Evolutionary conservation across 2,888 invertebrate genomes (phyloP).

Genomic region (Meta bourneti): DNA sequence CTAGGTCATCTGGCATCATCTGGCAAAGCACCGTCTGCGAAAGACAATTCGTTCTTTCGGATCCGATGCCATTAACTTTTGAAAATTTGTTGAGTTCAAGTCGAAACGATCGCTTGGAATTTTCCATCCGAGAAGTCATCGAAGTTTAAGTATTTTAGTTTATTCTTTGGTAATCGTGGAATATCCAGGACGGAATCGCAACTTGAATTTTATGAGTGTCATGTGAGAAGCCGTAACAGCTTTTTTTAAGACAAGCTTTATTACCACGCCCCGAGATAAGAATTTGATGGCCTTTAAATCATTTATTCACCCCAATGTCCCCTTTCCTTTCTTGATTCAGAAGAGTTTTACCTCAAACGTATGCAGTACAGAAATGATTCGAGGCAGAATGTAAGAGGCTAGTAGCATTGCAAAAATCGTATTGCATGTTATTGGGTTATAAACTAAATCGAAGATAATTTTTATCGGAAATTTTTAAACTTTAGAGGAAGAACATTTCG

Average conservation of each 20-base stretch:
- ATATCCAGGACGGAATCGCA: not conserved
- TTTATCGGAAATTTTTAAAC: too few relatives aligned
- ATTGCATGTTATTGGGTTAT: too few relatives aligned
- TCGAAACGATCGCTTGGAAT: too few relatives aligned
- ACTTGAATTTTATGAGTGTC: not conserved
- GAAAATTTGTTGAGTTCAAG: not conserved
- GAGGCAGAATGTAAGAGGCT: too few relatives aligned
- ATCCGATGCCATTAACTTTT: not conserved
- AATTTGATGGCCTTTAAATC: not conserved
- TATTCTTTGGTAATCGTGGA: not conserved
- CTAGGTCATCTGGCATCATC: slow-evolving; percentile 1
- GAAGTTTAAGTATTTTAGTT: not conserved
- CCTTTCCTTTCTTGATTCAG: not conserved
- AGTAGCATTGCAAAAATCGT: too few relatives aligned
- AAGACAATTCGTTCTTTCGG: not conserved
- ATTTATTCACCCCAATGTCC: not conserved
- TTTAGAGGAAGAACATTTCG: too few relatives aligned
- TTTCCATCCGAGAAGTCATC: not conserved
- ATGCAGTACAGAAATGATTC: not conserved
- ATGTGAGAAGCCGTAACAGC: not conserved
- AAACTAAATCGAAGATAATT: too few relatives aligned
- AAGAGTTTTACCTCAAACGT: not conserved
- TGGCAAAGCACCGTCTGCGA: not conserved
- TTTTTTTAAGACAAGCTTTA: not conserved
- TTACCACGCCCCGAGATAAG: slow-evolving; percentile 1